Evolutionary conservation across 2,797 vertebrate species (phyloP), one percentile per base, ranked within the genome.

Genomic region (Psittacula echo): DNA sequence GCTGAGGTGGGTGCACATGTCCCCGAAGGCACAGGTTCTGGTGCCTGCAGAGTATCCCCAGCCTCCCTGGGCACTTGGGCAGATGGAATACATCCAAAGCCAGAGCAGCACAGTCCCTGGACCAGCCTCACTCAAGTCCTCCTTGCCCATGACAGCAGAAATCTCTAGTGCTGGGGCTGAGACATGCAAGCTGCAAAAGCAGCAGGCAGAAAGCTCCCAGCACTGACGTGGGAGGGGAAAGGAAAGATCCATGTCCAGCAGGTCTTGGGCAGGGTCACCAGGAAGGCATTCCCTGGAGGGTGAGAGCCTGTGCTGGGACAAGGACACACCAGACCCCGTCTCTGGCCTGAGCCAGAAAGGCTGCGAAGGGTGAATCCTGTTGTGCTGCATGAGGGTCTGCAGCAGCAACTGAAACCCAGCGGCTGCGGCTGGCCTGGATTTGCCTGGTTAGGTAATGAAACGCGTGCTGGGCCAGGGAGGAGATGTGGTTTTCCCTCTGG

Each of bases 21-120:
- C 13, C 48, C 32, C 0, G 0, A 30, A 87, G 10, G 14, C 30
- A 60, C 60, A 23, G 0, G 0, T 45, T 68, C 53, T 44, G 42
- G 11, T 56, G 45, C 15, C 29, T 47, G 24, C 58, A 86, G 71
- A 62, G 70, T 32, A 58, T 19, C 45, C 37, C 45, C 39, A 67
- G 27, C 12, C 26, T 21, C 42, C 20, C 42, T 0, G 1, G 29
- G 19, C 26, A 11, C 48, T 47, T 53, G 1, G 5, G 47, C 68
- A 66, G 29, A 21, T 37, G 48, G n/a, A 22, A 41, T 5, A 19
- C 47, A n/a, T 30, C 47, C 13, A 11, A 44, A 83, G 41, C 44
- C 86, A 80, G 56, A 84, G 61, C 21, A 42, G 20, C 2, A 0
- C 4, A 1, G 5, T 12, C 11, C 32, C 5, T 1, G 78, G 17